These are phyloP conservation scores for Drosophila bifasciata DNA, from an alignment of 1,140 invertebrate genomes.

Conservation along the genomic window DNA sequence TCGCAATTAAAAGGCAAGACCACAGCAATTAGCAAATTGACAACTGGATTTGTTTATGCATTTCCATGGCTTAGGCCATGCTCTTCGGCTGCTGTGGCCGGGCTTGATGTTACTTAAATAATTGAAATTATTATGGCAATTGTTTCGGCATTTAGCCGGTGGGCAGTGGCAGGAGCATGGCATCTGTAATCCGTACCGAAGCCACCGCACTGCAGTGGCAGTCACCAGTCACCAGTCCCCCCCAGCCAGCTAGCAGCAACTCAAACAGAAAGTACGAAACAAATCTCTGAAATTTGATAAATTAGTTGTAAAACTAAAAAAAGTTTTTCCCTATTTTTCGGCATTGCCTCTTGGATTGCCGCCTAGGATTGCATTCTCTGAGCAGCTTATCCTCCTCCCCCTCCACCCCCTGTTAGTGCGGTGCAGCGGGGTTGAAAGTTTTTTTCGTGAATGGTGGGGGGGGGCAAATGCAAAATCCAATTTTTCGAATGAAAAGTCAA, in stretches of 20 bases:
- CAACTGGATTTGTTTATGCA: constrained; percentile 76
- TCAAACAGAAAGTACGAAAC: constrained; percentile 65
- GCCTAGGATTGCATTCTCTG: constrained; percentile 31
- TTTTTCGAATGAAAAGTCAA: constrained; percentile 83
- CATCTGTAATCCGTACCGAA: constrained; percentile 26
- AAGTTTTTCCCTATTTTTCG: constrained; percentile 48
- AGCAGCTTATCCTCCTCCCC: constrained; percentile 63
- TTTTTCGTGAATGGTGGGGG: constrained; percentile 56
- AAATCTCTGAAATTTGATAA: constrained; percentile 81
- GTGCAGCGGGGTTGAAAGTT: constrained; percentile 52
- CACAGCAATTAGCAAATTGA: constrained; percentile 82
- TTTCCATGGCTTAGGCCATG: constrained; percentile 42
- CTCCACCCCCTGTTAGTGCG: too few relatives aligned
- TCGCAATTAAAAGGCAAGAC: constrained; percentile 72
- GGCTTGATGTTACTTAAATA: constrained; percentile 57
- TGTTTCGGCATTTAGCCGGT: constrained; percentile 51
- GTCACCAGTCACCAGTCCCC: too few relatives aligned
- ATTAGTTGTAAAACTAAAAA: constrained; percentile 78
- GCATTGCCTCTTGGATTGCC: constrained; percentile 37
- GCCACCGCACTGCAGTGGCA: constrained; percentile 5
- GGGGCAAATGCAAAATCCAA: constrained; percentile 79
- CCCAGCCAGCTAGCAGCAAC: constrained; percentile 7
- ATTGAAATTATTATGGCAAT: constrained; percentile 68
- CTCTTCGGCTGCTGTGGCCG: constrained; percentile 9
- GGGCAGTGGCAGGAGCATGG: background rate